Evolutionary conservation across 2,797 vertebrate species (phyloP).

Genomic region (Gastrophryne carolinensis): DNA sequence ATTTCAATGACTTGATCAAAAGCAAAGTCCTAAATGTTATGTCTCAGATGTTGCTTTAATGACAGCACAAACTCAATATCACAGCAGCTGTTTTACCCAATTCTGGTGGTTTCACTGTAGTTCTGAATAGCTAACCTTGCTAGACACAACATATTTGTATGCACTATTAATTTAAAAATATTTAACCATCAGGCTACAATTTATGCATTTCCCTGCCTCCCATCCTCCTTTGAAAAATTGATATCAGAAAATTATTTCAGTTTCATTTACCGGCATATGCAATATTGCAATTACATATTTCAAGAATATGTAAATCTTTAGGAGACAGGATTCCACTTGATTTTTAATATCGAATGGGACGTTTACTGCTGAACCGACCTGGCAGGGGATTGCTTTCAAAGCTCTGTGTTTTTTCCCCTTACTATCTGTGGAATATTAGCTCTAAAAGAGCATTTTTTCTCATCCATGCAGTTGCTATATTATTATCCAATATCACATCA

Average conservation of each 20-base stretch:
- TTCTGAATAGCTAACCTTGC: slow-evolving; percentile 17
- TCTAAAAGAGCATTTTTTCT: not conserved
- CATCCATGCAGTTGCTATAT: not conserved
- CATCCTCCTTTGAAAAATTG: slow-evolving; percentile 45
- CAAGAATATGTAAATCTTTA: slow-evolving; percentile 40
- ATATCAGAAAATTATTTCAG: slow-evolving; percentile 47
- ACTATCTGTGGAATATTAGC: not conserved
- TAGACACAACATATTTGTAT: slow-evolving; percentile 32
- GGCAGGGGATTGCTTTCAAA: not conserved
- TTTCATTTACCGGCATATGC: slow-evolving; percentile 36
- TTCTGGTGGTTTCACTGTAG: slow-evolving; percentile 8
- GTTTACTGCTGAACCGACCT: not conserved
- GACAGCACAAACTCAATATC: slow-evolving; percentile 26
- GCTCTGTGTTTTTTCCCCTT: not conserved
- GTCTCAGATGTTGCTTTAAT: slow-evolving; percentile 28
- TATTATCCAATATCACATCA: not conserved
- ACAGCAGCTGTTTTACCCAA: slow-evolving; percentile 39
- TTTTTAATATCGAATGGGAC: slow-evolving; percentile 34
- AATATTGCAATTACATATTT: slow-evolving; percentile 34
- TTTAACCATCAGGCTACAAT: slow-evolving; percentile 41
- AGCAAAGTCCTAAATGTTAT: slow-evolving; percentile 9
- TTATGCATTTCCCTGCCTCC: slow-evolving; percentile 39
- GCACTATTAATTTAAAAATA: slow-evolving; percentile 48
- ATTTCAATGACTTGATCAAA: slow-evolving; percentile 32
- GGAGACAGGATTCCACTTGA: slow-evolving; percentile 7